Evolutionary conservation across 2,888 invertebrate genomes (phyloP).

Genomic region (Hydraecia micacea): DNA sequence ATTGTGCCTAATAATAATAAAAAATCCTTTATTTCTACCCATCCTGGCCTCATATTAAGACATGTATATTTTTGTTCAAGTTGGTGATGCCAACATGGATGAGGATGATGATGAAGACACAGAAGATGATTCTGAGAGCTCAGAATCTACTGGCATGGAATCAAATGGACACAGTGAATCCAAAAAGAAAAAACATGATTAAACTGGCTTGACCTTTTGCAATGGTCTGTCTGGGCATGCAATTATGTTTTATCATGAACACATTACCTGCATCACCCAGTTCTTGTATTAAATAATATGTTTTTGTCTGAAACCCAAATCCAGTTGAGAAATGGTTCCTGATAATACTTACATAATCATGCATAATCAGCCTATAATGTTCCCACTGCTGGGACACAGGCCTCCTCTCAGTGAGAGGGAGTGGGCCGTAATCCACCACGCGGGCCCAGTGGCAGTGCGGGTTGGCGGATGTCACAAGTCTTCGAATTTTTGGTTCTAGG

Average conservation of each 20-base stretch:
- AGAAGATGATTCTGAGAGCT: slow-evolving; percentile 58
- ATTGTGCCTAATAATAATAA: not conserved
- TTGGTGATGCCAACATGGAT: slow-evolving; percentile 60
- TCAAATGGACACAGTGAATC: slow-evolving; percentile 69
- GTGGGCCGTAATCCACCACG: too few species aligned
- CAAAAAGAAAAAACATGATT: slow-evolving; percentile 77
- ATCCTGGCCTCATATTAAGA: not conserved
- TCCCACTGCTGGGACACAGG: too few species aligned
- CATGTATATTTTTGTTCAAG: slow-evolving; percentile 33
- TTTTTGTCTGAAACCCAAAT: not conserved
- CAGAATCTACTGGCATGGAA: slow-evolving; percentile 63
- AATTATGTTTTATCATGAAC: not conserved
- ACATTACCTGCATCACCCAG: not conserved
- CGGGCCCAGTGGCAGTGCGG: too few species aligned
- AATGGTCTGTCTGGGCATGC: not conserved
- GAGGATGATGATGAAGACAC: slow-evolving; percentile 67
- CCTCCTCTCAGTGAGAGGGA: too few species aligned
- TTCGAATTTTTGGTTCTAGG: too few species aligned
- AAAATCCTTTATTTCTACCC: not conserved
- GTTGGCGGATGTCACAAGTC: too few species aligned
- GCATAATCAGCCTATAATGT: too few species aligned
- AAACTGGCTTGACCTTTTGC: not conserved
- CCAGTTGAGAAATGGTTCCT: not conserved
- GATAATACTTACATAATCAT: too few species aligned
- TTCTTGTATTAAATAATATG: not conserved